These are phyloP conservation scores for Microplitis mediator DNA, from an alignment of 1,140 invertebrate genomes.

Conservation along the genomic window DNA sequence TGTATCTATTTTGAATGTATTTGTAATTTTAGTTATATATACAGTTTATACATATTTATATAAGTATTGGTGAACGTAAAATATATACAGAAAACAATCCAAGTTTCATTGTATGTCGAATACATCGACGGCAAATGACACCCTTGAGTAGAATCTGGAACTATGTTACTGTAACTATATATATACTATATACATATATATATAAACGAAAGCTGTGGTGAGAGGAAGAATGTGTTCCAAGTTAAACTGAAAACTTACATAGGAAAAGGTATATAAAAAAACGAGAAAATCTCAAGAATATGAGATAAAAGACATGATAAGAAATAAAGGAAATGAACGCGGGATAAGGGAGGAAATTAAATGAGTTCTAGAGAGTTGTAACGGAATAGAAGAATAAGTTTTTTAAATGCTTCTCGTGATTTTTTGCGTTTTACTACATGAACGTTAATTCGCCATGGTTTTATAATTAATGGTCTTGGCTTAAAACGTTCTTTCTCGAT, in stretches of 20 bases:
- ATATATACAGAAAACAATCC: not conserved
- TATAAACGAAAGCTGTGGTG: too few species aligned
- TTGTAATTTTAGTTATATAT: not conserved
- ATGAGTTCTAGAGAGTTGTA: conserved; percentile 10
- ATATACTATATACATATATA: not conserved
- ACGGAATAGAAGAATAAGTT: too few species aligned
- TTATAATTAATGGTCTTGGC: too few species aligned
- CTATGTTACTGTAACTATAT: not conserved
- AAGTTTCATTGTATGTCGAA: not conserved
- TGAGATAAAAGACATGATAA: not conserved
- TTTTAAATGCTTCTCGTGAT: not conserved
- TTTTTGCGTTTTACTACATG: not conserved
- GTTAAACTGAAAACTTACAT: too few species aligned
- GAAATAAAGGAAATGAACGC: not conserved
- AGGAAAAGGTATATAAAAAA: too few species aligned
- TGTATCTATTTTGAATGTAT: conserved; percentile 5
- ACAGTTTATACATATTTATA: too few species aligned
- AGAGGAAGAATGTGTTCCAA: not conserved
- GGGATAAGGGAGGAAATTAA: conserved; percentile 5
- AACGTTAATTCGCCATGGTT: too few species aligned
- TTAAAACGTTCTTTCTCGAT: too few species aligned
- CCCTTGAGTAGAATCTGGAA: not conserved
- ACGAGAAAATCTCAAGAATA: not conserved
- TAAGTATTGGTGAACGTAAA: not conserved
- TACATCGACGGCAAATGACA: conserved; percentile 11